These are phyloP conservation scores for Chironomus tepperi DNA, from an alignment of 1,140 invertebrate genomes.

Conservation along the genomic window DNA sequence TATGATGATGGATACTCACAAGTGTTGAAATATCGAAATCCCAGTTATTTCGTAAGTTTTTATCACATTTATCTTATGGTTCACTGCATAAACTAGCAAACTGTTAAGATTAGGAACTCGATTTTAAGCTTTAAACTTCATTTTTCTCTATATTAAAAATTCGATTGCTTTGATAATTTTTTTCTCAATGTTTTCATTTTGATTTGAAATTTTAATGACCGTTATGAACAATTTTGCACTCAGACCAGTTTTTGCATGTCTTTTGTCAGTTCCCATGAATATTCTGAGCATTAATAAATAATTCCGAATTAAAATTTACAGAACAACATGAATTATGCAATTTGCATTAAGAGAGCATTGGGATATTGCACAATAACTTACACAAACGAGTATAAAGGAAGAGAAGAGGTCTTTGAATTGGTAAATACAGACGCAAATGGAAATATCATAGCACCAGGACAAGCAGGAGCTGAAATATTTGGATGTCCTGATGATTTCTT, in stretches of 20 bases:
- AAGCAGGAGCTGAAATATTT: slow-evolving; percentile 60
- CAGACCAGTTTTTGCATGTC: too few relatives aligned
- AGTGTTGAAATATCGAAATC: slow-evolving; percentile 42
- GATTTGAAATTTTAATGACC: not conserved
- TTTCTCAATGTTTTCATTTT: not conserved
- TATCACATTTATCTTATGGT: slow-evolving; percentile 10
- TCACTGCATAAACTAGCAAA: not conserved
- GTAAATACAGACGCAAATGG: slow-evolving; percentile 52
- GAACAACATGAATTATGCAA: slow-evolving; percentile 73
- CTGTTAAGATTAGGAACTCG: not conserved
- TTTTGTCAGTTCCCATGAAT: too few relatives aligned
- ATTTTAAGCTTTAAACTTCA: not conserved
- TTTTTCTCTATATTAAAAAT: not conserved
- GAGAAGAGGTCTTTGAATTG: slow-evolving; percentile 49
- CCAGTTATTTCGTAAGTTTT: slow-evolving; percentile 47
- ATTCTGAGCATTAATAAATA: too few relatives aligned
- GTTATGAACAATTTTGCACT: not conserved
- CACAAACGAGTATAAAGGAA: slow-evolving; percentile 45
- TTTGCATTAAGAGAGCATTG: slow-evolving; percentile 55
- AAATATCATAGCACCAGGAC: slow-evolving; percentile 48
- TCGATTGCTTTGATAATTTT: slow-evolving; percentile 24
- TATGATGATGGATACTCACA: slow-evolving; percentile 50
- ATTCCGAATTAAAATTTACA: slow-evolving; percentile 37
- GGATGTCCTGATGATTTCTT: slow-evolving; percentile 66
- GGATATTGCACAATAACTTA: slow-evolving; percentile 59